Base-by-base conservation (phyloP, 2,888 invertebrate genomes). In the Hydrotaea diabolus region DNA sequence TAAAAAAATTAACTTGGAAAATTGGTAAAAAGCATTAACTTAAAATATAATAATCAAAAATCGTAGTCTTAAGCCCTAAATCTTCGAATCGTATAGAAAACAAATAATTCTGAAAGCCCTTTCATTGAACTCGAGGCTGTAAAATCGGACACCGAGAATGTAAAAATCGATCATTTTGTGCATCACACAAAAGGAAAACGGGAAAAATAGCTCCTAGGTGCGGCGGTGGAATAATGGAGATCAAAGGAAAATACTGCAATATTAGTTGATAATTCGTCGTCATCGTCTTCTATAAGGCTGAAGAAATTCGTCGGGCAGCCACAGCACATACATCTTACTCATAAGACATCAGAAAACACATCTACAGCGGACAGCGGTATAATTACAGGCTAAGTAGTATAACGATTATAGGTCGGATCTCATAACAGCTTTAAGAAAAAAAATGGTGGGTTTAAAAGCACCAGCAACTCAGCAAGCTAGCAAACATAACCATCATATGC, bases 401-500 rank as follows among this genome's bases (percentile, higher is more conserved):
- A 46, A 23, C 39, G 46, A 69, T 69, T 49, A 69, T 13, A 69
- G 69, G 19, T 66, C 66, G 66, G 69, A 69, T 69, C 69, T 69
- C 69, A 69, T 69, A 23, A 62, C 69, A 69, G 69, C 69, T 69
- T 69, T 69, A 69, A 69, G 43, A 69, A 46, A 69, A 64, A 86
- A 80, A 82, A 90, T 90, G 90, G 89, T 90, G 72, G 90, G 89
- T 19, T 86, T 88, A 17, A 87, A 89, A 64, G 71, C 85, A 19
- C 43, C 66, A 64, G 31, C 31, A 31, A 69, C 69, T 69, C 69
- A 71, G 69, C 62, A 73, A 69, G 0, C 46, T 49, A 77, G 77
- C 43, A 73, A 80, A 72, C 83, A 83, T 17, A 78, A 77, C 19
- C 77, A 82, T 75, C 62, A 81, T 57, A n/a, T 83, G 75, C 71